Evolutionary conservation across 1,140 invertebrate species (phyloP), one percentile per base, ranked within the genome.

Genomic region (Philaenus spumarius): DNA sequence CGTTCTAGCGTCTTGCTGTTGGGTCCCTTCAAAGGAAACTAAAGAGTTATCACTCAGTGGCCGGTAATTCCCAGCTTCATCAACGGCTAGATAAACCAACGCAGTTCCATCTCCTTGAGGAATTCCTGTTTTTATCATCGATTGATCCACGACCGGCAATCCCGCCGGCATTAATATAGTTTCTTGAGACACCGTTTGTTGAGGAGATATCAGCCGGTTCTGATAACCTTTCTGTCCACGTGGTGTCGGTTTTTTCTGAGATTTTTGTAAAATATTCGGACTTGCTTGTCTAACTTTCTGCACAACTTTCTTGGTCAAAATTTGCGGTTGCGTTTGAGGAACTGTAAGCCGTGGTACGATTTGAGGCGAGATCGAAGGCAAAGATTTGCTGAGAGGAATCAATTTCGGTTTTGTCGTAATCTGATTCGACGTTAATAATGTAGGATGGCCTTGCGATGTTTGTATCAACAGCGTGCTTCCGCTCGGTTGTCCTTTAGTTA

Each of bases 191-290:
- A 20, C 6, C 2, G 30, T n/a, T 12, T n/a, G 14, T 23, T 17
- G 2, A 14, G 12, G 55, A 22, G 45, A 17, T 37, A 34, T 39
- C 14, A 15, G 20, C 6, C 34, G 35, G 20, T 22, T 39, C 2
- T 2, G 19, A 2, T 3, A 15, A 22, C 17, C 11, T 39, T 53
- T 58, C 1, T 26, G 4, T n/a, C 1, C 34, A 2, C 55, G 48
- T 22, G 37, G 55, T 19, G 42, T 39, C n/a, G 58, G 51, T 40
- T 61, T 63, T 26, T 45, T 51, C n/a, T 35, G 59, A 1, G 40
- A 12, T 40, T 55, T 60, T 55, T 63, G 62, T 39, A 63, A 40
- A 39, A 63, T 63, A 39, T 63, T 63, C 17, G 62, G 62, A 53
- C 55, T 56, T 14, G 35, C 12, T 23, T 45, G 57, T 43, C 35